phyloP scores from a whole-genome alignment of 2,113 vertebrate genomes.

The Oryzias javanicus region DNA sequence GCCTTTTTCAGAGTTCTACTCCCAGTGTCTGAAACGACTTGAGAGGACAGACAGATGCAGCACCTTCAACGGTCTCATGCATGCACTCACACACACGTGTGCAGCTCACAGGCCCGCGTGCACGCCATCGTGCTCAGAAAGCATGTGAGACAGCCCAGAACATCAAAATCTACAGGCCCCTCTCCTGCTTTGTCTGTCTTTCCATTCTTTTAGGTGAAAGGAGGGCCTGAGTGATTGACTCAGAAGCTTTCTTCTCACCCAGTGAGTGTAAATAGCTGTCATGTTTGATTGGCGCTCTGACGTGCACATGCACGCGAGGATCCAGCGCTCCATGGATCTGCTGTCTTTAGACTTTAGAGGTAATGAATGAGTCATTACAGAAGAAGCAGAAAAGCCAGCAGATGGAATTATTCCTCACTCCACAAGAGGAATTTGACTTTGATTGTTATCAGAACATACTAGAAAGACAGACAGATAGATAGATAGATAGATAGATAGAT shows the following conservation, averaged over 20 bases:
- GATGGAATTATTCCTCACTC: neutral
- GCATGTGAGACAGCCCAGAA: slow-evolving; percentile 63
- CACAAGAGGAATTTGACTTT: no score
- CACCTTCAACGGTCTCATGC: slow-evolving; percentile 66
- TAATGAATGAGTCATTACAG: slow-evolving; percentile 59
- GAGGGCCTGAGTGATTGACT: slow-evolving; percentile 64
- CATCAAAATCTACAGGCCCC: slow-evolving; percentile 62
- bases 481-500: neutral
- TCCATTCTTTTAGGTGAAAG: slow-evolving; percentile 61
- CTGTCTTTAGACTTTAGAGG: slow-evolving; percentile 38
- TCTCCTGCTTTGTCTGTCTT: slow-evolving; percentile 66
- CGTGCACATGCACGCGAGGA: slow-evolving; percentile 54
- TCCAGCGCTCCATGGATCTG: slow-evolving; percentile 22
- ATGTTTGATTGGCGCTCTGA: slow-evolving; percentile 78
- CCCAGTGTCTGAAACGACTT: slow-evolving; percentile 59
- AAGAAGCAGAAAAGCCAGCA: slow-evolving; percentile 13
- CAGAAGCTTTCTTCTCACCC: slow-evolving; percentile 71
- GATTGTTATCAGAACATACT: neutral
- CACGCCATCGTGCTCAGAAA: slow-evolving; percentile 39
- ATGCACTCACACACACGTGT: slow-evolving; percentile 16
- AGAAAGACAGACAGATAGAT: neutral
- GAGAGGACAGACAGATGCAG: slow-evolving; percentile 69
- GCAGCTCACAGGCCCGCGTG: slow-evolving; percentile 24
- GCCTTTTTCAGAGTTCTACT: slow-evolving; percentile 73
- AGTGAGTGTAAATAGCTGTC: slow-evolving; percentile 78